Conservation (phyloP, 1,140 invertebrate genomes). For the Lordiphosa clarofinis region DNA sequence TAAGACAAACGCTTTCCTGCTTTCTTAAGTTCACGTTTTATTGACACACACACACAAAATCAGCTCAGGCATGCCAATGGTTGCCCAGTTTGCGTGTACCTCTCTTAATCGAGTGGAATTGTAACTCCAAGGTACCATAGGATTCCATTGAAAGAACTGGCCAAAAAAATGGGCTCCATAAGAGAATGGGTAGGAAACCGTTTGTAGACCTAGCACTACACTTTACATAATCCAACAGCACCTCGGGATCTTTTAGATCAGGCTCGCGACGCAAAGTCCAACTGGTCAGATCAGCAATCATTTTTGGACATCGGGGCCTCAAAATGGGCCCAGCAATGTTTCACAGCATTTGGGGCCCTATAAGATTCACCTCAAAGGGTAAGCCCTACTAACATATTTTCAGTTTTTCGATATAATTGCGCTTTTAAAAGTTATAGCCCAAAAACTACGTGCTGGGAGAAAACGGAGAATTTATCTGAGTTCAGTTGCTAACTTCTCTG, state of each 20-base stretch:
- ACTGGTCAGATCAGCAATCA: constrained; percentile 64
- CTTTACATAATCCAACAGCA: constrained; percentile 63
- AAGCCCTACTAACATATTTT: too few species aligned
- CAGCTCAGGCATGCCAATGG: constrained; percentile 53
- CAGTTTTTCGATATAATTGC: too few species aligned
- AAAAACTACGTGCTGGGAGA: too few species aligned
- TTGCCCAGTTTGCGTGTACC: constrained; percentile 57
- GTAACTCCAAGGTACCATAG: constrained; percentile 53
- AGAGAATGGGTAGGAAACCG: not conserved
- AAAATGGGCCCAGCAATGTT: constrained; percentile 78
- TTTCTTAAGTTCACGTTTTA: constrained; percentile 53
- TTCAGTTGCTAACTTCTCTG: too few species aligned
- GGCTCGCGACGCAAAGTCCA: constrained; percentile 70
- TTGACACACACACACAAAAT: constrained; percentile 22
- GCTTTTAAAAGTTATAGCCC: too few species aligned
- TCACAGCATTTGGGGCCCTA: constrained; percentile 80
- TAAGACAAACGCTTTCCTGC: constrained; percentile 54
- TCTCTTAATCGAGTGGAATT: constrained; percentile 47
- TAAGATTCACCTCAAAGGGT: not conserved
- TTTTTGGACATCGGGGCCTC: constrained; percentile 58
- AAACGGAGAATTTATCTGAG: too few species aligned
- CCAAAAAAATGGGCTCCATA: not conserved
- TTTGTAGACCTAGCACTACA: constrained; percentile 52
- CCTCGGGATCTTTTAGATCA: constrained; percentile 70
- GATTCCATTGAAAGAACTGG: constrained; percentile 56